phyloP scores from a whole-genome alignment of 2,113 vertebrate genomes.

The Datnioides undecimradiatus region DNA sequence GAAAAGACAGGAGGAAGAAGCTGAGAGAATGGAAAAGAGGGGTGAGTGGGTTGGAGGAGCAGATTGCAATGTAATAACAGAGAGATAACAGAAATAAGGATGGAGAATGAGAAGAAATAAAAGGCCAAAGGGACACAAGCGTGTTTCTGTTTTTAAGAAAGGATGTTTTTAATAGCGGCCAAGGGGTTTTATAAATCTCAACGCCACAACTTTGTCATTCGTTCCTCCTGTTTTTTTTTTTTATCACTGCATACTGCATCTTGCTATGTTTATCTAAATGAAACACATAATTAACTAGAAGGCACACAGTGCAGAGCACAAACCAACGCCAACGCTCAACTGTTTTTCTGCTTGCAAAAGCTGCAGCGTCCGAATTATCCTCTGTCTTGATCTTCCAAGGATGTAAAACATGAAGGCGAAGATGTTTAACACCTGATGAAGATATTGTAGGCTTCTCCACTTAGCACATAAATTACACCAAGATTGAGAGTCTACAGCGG shows the following conservation, averaged over 20 bases:
- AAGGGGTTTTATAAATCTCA: background rate
- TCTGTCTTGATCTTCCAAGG: conserved; percentile 8
- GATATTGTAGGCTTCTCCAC: background rate
- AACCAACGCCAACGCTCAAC: background rate
- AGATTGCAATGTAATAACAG: conserved; percentile 38
- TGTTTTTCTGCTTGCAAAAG: background rate
- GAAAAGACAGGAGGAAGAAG: conserved; percentile 11
- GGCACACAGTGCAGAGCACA: conserved; percentile 3
- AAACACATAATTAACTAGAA: conserved; percentile 33
- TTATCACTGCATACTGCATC: background rate
- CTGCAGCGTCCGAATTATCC: background rate
- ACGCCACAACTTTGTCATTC: background rate
- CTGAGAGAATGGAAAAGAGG: conserved; percentile 12
- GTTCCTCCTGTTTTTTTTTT: background rate
- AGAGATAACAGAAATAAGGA: conserved; percentile 20
- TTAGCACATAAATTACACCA: background rate
- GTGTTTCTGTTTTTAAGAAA: conserved; percentile 26
- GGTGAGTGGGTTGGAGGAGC: background rate
- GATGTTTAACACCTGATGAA: background rate
- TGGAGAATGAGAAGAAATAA: conserved; percentile 4
- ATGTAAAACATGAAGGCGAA: background rate
- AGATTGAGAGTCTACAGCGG: too few relatives aligned
- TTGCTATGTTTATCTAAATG: conserved; percentile 29
- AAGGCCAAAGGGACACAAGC: background rate
- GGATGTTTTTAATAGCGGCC: background rate